Base-by-base conservation (phyloP, 2,888 invertebrate genomes). In the Mimumesa dahlbomi region DNA sequence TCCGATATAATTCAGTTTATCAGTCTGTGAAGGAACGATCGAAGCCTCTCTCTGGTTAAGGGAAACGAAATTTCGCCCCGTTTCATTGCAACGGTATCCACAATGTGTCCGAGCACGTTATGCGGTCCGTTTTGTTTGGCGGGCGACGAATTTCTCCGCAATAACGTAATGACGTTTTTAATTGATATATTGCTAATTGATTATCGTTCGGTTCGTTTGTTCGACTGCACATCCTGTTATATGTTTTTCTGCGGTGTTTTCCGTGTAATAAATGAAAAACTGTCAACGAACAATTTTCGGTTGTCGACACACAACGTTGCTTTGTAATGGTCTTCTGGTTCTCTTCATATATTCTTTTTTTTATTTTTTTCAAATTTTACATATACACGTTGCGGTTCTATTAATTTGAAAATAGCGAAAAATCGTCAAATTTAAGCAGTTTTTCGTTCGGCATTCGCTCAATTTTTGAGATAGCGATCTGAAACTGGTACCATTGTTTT, bases 151-250 rank as follows among this genome's bases (percentile, higher is more conserved):
- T 57, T 66, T 18, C 49, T 65, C 49, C 48, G 31, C 50, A 62
- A 67, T 76, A 66, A 56, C 42, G 67, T 69, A 63, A 71, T 70
- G 61, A 78, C 57, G 31, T 69, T 81, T 81, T 73, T 58, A 68
- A 81, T 73, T 65, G 74, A 65, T 65, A 73, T 58, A 71, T 74
- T 40, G 66, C 49, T 70, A 73, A 81, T 76, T 69, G 79, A 75
- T 77, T 70, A 65, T 72, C 66, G 75, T 77, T 61, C 66, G 45
- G 40, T 25, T 46, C 48, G 40, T 18, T 52, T 43, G 57, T 46
- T 57, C 63, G 42, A 9, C 43, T 6, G 46, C 48, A 18, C 29
- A 19, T 42, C 45, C 42, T 57, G 48, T 67, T 56, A 34, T 74
- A 43, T 45, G 59, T 50, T 49, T 52, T 63, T 50, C 38, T 48